phyloP scores from a whole-genome alignment of 2,797 vertebrate species.

The Ceryle rudis region DNA sequence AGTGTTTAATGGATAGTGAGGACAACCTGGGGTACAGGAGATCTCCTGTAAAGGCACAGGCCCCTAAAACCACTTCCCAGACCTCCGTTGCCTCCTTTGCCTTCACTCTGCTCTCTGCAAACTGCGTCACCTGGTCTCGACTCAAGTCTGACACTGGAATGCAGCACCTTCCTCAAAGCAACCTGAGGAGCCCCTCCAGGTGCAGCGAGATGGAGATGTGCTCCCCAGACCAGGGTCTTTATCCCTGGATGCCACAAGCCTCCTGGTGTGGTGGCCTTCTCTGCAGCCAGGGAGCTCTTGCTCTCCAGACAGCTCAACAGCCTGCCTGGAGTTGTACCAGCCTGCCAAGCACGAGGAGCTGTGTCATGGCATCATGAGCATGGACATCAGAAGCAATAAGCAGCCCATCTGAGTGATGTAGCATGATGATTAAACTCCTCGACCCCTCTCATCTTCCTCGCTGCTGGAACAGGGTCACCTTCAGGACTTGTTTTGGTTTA shows the following conservation, averaged over 20 bases:
- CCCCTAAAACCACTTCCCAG: rapidly evolving
- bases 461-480: rapidly evolving
- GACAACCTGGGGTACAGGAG: not conserved
- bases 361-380: not conserved
- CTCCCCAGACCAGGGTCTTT: not conserved
- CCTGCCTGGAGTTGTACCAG: rapidly evolving
- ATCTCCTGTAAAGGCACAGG: not conserved
- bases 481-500: not conserved
- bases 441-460: not conserved
- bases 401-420: rapidly evolving
- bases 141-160: rapidly evolving
- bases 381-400: not conserved
- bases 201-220: not conserved
- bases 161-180: not conserved
- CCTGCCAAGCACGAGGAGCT: not conserved
- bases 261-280: not conserved
- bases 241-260: not conserved
- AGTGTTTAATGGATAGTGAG: not conserved
- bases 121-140: rapidly evolving
- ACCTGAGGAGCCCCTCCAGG: not conserved
- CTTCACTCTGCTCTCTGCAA: rapidly evolving
- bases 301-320: rapidly evolving
- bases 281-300: not conserved
- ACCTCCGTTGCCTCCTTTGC: not conserved
- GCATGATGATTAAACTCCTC: not conserved